Evolutionary conservation across 1,140 invertebrate species (phyloP), one percentile per base, ranked within the genome.

Genomic region (Hypothenemus hampei): DNA sequence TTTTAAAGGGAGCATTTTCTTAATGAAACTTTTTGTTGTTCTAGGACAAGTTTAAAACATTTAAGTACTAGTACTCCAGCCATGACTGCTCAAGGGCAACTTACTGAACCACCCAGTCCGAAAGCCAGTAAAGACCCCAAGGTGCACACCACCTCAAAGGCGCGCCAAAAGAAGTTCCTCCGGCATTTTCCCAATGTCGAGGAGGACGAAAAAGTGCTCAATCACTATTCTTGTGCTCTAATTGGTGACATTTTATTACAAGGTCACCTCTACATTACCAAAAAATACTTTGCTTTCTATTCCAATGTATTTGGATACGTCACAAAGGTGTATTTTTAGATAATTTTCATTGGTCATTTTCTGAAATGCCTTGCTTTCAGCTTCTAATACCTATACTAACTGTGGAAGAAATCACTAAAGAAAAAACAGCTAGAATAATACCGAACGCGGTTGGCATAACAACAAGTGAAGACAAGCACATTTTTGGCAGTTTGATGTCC

Each of bases 271-370:
- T 96, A 93, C 75, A 91, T 95, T 62, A 93, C 91, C 31, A 84
- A 88, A 68, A 91, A 93, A 68, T 92, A 92, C 74, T 92, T 95
- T 74, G 91, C 91, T 44, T 96, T 96, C 77, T 92, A 96, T 74
- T 94, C 91, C 41, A 94, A 94, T 69, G 91, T 96, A 36, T 92
- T 93, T 72, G 91, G 91, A 52, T 90, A 92, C 73, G 87, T 93
- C 46, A 92, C 89, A 63, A 90, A 90, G 79, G 88, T 91, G 73
- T 13, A n/a, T 21, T 18, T 39, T 11, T 15, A 37, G 21, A 43
- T 44, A 13, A 37, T 19, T 48, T 33, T 10, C 3, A 33, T 36
- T 22, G 13, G 11, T 33, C 3, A n/a, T 49, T 49, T 50, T 48
- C 75, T 77, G 1, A n/a, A n/a, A n/a, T n/a, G n/a, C n/a, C n/a